These are phyloP conservation scores for Crocuta crocuta DNA, from an alignment of 2,113 vertebrate species.

Conservation along the genomic window DNA sequence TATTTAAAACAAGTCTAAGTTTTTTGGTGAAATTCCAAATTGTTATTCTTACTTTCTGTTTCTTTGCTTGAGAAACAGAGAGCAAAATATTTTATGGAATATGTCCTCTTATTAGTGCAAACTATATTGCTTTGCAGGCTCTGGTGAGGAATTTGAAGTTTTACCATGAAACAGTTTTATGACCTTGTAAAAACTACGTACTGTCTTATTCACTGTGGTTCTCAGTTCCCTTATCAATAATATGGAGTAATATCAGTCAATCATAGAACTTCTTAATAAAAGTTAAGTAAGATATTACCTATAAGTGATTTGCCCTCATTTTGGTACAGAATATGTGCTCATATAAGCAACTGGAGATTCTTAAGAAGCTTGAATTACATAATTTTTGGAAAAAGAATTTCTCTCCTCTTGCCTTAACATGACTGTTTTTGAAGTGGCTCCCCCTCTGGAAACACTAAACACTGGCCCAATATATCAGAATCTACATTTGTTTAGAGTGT, in stretches of 20 bases:
- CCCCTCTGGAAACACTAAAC: not conserved
- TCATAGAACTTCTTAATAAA: not conserved
- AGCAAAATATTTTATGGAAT: not conserved
- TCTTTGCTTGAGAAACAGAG: not conserved
- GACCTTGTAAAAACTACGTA: not conserved
- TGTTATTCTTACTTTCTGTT: not conserved
- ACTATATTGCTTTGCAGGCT: not conserved
- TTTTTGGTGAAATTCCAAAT: slow-evolving; percentile 22
- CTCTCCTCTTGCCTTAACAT: not conserved
- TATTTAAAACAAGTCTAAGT: not conserved
- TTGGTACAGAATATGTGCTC: not conserved
- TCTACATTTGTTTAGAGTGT: not conserved
- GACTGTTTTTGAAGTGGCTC: not conserved
- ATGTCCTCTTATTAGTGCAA: not conserved
- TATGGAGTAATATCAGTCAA: not conserved
- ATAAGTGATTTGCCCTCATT: not conserved
- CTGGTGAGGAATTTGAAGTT: not conserved
- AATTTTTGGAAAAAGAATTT: not conserved
- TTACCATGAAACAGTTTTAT: not conserved
- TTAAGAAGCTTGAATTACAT: not conserved
- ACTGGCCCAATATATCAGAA: not conserved
- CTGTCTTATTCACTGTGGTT: not conserved
- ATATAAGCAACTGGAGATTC: not conserved
- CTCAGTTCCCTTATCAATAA: not conserved
- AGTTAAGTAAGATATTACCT: not conserved